Conservation (phyloP, 2,888 invertebrate species). For the Dendrolimus pini region DNA sequence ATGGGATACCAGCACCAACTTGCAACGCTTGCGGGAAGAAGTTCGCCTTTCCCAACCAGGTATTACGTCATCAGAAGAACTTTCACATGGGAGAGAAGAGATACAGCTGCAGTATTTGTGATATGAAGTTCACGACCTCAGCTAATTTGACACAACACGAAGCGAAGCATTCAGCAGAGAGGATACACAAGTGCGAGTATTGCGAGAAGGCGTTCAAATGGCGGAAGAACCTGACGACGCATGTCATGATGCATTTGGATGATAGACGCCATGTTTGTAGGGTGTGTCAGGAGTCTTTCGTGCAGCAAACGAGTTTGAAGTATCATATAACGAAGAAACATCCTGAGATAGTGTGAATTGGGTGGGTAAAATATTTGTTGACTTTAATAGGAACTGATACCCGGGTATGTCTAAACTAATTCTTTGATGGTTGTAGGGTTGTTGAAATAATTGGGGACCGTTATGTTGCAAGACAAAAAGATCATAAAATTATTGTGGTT, state of each 20-base stretch:
- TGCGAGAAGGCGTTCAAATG: constrained; percentile 38
- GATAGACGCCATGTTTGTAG: constrained; percentile 29
- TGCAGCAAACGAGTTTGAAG: constrained; percentile 31
- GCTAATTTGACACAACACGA: constrained; percentile 20
- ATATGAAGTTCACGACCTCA: constrained; percentile 19
- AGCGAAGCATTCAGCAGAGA: constrained; percentile 22
- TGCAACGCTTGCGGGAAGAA: constrained; percentile 42
- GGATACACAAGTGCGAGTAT: constrained; percentile 28
- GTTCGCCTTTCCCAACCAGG: constrained; percentile 29
- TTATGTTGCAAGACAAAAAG: too few relatives aligned
- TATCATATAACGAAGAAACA: constrained; percentile 33
- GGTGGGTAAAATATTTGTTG: too few relatives aligned
- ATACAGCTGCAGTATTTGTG: constrained; percentile 24
- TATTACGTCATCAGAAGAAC: constrained; percentile 32
- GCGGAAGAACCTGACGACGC: constrained; percentile 23
- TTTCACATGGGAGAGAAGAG: constrained; percentile 38
- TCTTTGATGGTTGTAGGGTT: too few relatives aligned
- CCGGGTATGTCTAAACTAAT: too few relatives aligned
- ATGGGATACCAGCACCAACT: constrained; percentile 32
- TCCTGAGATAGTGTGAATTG: constrained; percentile 18
- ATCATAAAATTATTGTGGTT: too few relatives aligned
- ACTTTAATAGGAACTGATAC: too few relatives aligned
- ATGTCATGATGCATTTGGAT: constrained; percentile 33
- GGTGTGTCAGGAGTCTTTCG: constrained; percentile 37
- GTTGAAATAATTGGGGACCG: too few relatives aligned